Evolutionary conservation across 2,113 vertebrate genomes (phyloP).

Genomic region (Lagopus muta): DNA sequence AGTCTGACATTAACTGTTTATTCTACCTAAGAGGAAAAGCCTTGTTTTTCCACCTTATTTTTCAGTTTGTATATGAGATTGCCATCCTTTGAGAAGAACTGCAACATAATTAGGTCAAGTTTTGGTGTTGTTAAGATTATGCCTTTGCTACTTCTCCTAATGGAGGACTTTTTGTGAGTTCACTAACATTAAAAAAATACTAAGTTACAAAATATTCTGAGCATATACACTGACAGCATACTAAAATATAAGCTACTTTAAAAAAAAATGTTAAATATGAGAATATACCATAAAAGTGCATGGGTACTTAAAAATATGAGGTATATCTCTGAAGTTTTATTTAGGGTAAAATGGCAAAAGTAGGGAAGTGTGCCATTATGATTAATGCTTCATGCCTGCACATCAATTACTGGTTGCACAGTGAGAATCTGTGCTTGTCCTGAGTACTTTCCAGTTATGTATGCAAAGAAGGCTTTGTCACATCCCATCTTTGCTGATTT

Average conservation of each 20-base stretch:
- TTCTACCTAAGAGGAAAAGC: neutral
- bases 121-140: neutral
- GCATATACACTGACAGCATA: neutral
- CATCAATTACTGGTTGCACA: neutral
- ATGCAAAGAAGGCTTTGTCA: neutral
- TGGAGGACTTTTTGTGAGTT: neutral
- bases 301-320: neutral
- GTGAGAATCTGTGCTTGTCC: neutral
- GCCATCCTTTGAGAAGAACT: neutral
- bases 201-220: neutral
- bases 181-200: neutral
- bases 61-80: neutral
- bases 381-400: neutral
- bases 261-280: neutral
- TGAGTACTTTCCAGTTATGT: neutral
- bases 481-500: neutral
- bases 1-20: neutral
- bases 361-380: neutral
- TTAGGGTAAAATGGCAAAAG: neutral
- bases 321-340: neutral
- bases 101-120: neutral
- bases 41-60: neutral
- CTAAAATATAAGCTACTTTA: neutral
- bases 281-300: neutral
- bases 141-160: neutral